Conservation (phyloP, 2,797 vertebrate species). For the Esox lucius region DNA sequence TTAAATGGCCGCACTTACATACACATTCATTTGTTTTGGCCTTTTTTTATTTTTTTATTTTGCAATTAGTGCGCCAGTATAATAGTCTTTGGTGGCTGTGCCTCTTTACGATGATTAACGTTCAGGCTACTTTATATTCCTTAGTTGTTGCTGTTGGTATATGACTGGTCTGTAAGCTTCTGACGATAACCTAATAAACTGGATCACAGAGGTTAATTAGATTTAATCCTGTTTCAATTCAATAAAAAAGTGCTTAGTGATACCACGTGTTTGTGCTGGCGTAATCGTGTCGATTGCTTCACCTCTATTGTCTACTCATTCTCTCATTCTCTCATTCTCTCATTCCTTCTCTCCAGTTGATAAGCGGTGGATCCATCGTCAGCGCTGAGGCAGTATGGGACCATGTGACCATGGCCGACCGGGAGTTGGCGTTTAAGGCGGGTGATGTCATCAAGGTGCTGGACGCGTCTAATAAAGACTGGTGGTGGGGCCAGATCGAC, state of each 20-base stretch:
- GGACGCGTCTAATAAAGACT: constrained; percentile 91
- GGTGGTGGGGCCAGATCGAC: constrained; percentile 92
- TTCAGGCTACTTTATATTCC: neutral
- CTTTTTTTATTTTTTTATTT: neutral
- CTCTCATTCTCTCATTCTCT: neutral
- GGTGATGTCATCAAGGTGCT: constrained; percentile 90
- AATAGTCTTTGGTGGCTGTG: constrained; percentile 21
- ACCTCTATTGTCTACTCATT: neutral
- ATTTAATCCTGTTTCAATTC: neutral
- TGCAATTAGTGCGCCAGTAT: neutral
- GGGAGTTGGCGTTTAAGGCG: constrained; percentile 90
- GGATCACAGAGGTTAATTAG: neutral
- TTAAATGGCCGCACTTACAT: neutral
- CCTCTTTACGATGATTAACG: neutral
- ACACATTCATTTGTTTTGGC: neutral
- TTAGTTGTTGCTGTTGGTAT: neutral
- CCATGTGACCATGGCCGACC: constrained; percentile 91
- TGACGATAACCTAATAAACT: neutral
- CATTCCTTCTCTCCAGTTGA: constrained; percentile 45
- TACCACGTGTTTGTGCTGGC: neutral
- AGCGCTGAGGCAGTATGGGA: constrained; percentile 94
- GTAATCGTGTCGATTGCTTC: neutral
- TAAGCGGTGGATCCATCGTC: constrained; percentile 87
- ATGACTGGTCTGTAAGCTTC: neutral
- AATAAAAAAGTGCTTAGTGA: too few relatives aligned